Percentiles rank a stretch among this genome's conserved stretches.
Evolutionary conservation across 2,797 vertebrate species (phyloP).

Genomic region (Helicolenus hilgendorfi): DNA sequence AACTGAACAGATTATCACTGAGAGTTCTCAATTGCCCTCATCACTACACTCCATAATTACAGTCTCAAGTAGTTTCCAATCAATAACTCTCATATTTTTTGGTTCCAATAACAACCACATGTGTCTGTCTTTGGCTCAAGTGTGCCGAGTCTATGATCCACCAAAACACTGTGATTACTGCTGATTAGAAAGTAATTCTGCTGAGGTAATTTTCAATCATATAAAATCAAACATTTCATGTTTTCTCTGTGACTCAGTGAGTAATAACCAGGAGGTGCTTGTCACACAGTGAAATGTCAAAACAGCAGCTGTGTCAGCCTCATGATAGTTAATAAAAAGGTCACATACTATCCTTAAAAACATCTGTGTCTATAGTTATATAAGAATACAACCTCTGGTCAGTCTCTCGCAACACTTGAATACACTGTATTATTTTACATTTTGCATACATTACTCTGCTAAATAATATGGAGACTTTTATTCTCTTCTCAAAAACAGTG

Average conservation of each 20-base stretch:
- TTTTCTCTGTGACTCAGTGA: constrained; percentile 26
- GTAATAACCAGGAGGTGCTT: constrained; percentile 6
- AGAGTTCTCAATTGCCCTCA: background rate
- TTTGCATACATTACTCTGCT: background rate
- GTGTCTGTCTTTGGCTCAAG: background rate
- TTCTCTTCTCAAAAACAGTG: background rate
- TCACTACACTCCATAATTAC: background rate
- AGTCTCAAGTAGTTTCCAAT: background rate
- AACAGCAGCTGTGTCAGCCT: constrained; percentile 51
- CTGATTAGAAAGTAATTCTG: constrained; percentile 30
- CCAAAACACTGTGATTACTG: constrained; percentile 16
- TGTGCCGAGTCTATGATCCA: background rate
- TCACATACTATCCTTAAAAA: background rate
- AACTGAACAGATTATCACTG: background rate
- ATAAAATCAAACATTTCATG: background rate
- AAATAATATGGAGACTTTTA: background rate
- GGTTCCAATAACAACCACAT: background rate
- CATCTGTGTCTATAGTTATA: background rate
- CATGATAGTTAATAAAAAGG: background rate
- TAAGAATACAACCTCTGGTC: background rate
- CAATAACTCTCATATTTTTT: background rate
- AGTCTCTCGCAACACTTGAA: background rate
- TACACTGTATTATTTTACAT: background rate
- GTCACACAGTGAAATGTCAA: constrained; percentile 12
- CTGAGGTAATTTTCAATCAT: constrained; percentile 10